These are phyloP conservation scores for Cantharis rustica DNA, from an alignment of 2,888 invertebrate species.

Conservation along the genomic window DNA sequence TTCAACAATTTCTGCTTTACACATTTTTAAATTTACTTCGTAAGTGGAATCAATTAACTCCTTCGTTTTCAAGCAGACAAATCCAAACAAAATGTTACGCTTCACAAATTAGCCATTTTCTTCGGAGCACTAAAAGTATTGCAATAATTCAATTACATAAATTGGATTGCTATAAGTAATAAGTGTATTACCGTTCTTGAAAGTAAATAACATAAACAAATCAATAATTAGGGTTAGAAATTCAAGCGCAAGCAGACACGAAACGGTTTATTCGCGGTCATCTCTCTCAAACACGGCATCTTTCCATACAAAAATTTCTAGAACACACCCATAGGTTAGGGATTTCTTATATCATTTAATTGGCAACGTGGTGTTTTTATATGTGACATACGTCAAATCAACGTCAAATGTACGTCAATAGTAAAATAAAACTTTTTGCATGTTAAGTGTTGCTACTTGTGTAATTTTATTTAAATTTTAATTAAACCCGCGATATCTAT, in stretches of 20 bases:
- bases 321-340: neutral
- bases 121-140: neutral
- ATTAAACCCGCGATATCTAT: neutral
- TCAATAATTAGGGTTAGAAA: neutral
- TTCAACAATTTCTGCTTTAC: neutral
- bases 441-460: neutral
- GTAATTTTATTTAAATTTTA: neutral
- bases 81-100: neutral
- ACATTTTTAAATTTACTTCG: neutral
- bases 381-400: conserved; percentile 4
- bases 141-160: neutral
- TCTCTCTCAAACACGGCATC: neutral
- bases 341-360: neutral
- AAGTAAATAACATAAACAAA: neutral
- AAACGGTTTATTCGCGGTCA: neutral
- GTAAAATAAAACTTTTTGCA: neutral
- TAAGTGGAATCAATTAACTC: neutral
- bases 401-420: conserved; percentile 4
- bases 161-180: neutral
- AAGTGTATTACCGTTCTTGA: neutral
- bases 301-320: neutral
- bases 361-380: neutral
- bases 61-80: neutral
- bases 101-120: neutral
- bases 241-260: neutral